Percentiles rank a stretch among this genome's conserved stretches.
Evolutionary conservation across 1,140 invertebrate species (phyloP).

Genomic region (Brachionus plicatilis): DNA sequence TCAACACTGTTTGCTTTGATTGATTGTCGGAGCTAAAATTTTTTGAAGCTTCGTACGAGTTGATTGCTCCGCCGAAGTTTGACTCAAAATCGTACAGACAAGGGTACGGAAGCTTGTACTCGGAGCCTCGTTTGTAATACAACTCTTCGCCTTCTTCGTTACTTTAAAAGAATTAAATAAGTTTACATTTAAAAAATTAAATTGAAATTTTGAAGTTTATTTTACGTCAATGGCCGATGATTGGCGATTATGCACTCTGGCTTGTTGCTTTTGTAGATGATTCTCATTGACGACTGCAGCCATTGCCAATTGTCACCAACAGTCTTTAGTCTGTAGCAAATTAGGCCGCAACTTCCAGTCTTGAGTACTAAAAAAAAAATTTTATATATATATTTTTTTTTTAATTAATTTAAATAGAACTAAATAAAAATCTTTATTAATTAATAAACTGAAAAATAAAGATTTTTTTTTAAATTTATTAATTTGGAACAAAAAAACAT

Average conservation of each 20-base stretch:
- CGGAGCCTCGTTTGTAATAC: constrained; percentile 91
- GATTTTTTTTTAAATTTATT: no score
- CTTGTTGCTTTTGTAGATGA: constrained; percentile 98
- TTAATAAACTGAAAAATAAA: no score
- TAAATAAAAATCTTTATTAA: no score
- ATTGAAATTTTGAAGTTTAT: background rate
- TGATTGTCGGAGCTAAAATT: background rate
- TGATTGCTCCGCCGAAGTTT: background rate
- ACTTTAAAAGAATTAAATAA: constrained; percentile 62
- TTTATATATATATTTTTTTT: background rate
- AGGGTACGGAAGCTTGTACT: constrained; percentile 94
- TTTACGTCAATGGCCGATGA: constrained; percentile 91
- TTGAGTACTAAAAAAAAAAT: constrained; percentile 75
- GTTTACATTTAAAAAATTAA: background rate
- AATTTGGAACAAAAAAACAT: constrained; percentile 58
- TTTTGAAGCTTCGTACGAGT: background rate
- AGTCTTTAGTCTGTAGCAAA: constrained; percentile 89
- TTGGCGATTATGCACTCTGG: constrained; percentile 97
- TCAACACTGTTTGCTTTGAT: background rate
- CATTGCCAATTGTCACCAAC: constrained; percentile 85
- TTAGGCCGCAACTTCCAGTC: constrained; percentile 94
- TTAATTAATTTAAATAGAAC: background rate
- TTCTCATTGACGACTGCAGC: constrained; percentile 89
- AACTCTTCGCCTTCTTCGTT: constrained; percentile 95
- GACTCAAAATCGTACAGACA: constrained; percentile 60